A percentile compares a stretch with the other conserved stretches of the same genome.
These are phyloP conservation scores for Gymnoscopelus microlampas DNA, from an alignment of 2,797 vertebrate species.

Conservation along the genomic window DNA sequence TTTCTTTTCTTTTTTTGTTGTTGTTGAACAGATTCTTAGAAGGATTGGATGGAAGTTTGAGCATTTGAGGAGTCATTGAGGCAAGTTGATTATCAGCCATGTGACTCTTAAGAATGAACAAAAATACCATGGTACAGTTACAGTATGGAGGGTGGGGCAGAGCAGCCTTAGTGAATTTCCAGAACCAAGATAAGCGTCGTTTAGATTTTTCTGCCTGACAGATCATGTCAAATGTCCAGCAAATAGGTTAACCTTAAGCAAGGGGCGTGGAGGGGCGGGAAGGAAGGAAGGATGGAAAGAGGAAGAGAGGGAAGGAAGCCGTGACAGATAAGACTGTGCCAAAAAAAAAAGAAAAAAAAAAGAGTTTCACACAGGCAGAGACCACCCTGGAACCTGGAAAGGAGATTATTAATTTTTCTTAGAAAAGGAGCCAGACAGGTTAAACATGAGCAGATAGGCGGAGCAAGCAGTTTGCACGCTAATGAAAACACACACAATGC, in stretches of 20 bases:
- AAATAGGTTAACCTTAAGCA: constrained; percentile 63
- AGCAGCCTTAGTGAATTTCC: constrained; percentile 36
- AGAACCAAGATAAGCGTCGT: constrained; percentile 49
- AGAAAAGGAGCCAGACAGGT: constrained; percentile 73
- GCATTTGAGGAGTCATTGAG: background rate
- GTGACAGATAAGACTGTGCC: constrained; percentile 74
- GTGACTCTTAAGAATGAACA: constrained; percentile 32
- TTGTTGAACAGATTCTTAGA: constrained; percentile 5
- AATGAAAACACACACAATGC: constrained; percentile 20
- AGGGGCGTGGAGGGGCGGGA: constrained; percentile 74
- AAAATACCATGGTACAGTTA: background rate
- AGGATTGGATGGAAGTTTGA: constrained; percentile 14
- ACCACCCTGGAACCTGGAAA: constrained; percentile 58
- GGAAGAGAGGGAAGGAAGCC: constrained; percentile 78
- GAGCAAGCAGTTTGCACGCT: constrained; percentile 48
- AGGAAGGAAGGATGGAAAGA: constrained; percentile 85
- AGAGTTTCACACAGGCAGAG: constrained; percentile 77
- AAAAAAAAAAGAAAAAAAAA: constrained; percentile 57
- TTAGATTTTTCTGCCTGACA: constrained; percentile 50
- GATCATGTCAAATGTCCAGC: constrained; percentile 63
- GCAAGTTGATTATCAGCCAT: background rate
- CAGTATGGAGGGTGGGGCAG: constrained; percentile 17
- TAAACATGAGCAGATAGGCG: constrained; percentile 59
- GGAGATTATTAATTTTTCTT: constrained; percentile 74
- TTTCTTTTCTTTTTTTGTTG: background rate